These are phyloP conservation scores for Cottoperca gobio DNA, from an alignment of 2,797 vertebrate species.

Conservation along the genomic window DNA sequence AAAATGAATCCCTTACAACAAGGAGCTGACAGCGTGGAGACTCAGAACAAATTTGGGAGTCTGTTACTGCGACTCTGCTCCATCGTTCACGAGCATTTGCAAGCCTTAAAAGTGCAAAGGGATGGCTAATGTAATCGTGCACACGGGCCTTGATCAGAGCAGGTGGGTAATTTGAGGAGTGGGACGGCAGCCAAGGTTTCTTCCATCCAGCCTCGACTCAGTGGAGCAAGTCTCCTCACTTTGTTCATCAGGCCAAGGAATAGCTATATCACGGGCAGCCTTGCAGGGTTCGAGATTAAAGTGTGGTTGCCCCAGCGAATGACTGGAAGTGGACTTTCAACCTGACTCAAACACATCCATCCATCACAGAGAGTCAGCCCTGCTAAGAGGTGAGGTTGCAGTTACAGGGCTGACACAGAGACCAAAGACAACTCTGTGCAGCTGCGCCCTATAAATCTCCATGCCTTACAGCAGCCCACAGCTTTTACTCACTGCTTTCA, in stretches of 20 bases:
- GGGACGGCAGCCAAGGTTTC: constrained; percentile 60
- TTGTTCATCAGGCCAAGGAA: constrained; percentile 64
- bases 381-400: constrained; percentile 75
- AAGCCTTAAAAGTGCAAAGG: constrained; percentile 53
- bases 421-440: constrained; percentile 80
- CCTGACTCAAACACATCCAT: constrained; percentile 72
- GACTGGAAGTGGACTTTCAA: constrained; percentile 75
- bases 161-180: constrained; percentile 67
- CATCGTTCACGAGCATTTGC: constrained; percentile 54
- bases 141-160: constrained; percentile 48
- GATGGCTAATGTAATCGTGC: constrained; percentile 54
- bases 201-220: constrained; percentile 58
- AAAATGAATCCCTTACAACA: constrained; percentile 48
- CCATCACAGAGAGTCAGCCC: constrained; percentile 63
- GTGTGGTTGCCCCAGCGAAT: constrained; percentile 49
- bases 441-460: constrained; percentile 84
- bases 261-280: constrained; percentile 50
- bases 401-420: constrained; percentile 65
- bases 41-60: constrained; percentile 64
- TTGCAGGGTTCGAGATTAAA: constrained; percentile 66
- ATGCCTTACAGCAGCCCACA: constrained; percentile 66
- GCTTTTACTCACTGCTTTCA: constrained; percentile 53
- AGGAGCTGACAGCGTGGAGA: constrained; percentile 43
- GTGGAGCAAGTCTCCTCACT: constrained; percentile 65
- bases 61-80: constrained; percentile 35